Percentiles rank a stretch among this genome's conserved stretches.
These are phyloP conservation scores for Brachypalpus laphriformis DNA, from an alignment of 2,888 invertebrate genomes.

Conservation along the genomic window DNA sequence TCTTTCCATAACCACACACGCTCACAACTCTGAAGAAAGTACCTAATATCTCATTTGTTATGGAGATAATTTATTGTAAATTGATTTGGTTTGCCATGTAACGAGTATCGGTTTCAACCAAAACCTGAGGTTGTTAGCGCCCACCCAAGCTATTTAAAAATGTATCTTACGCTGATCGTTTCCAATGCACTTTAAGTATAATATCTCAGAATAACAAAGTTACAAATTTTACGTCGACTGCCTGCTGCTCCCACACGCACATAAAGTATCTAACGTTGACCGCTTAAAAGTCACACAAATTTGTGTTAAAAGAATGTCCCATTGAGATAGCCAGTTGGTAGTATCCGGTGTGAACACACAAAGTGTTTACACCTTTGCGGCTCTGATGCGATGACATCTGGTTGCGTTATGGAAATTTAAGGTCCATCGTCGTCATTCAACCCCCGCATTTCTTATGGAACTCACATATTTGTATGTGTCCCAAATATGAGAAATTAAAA, in stretches of 20 bases:
- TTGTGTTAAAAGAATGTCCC: not conserved
- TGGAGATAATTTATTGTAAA: conserved; percentile 53
- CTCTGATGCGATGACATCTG: conserved; percentile 37
- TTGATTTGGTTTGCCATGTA: conserved; percentile 40
- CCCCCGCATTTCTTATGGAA: not conserved
- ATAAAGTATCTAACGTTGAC: conserved; percentile 13
- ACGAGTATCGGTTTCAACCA: conserved; percentile 41
- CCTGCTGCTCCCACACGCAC: conserved; percentile 14
- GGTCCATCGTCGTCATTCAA: not conserved
- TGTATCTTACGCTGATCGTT: not conserved
- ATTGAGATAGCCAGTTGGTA: not conserved
- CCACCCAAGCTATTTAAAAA: conserved; percentile 12
- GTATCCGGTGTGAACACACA: conserved; percentile 29
- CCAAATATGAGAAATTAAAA: conserved; percentile 5
- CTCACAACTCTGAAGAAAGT: conserved; percentile 34
- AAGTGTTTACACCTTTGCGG: conserved; percentile 17
- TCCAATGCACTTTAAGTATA: conserved; percentile 37
- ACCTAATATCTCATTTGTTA: conserved; percentile 25
- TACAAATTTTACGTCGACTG: conserved; percentile 10
- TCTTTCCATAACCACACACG: conserved; percentile 15
- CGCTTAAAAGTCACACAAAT: conserved; percentile 16
- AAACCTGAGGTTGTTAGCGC: conserved; percentile 26
- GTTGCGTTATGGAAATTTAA: conserved; percentile 13
- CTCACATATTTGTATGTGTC: not conserved
- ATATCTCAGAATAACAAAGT: conserved; percentile 10